Evolutionary conservation across 1,140 invertebrate genomes (phyloP), one percentile per base, ranked within the genome.

Genomic region (Micrasema longulum): DNA sequence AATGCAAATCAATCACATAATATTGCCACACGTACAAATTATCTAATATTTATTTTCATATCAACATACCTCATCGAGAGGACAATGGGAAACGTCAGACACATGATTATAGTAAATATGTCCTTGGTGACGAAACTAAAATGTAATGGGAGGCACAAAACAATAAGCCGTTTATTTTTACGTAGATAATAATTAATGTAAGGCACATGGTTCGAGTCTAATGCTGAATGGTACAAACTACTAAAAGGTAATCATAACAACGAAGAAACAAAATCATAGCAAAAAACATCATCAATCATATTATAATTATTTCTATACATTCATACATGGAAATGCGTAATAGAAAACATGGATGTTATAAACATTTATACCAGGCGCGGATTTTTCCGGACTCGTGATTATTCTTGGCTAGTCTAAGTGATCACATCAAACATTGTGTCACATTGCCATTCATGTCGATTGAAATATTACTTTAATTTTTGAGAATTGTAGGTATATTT

Each of bases 151-250:
- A 31, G 10, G 4, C 11, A 38, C n/a, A 60, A 53, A 35, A 60
- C 55, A 60, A 60, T 60, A 31, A 60, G 55, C 55, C 35, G 16
- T 20, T 60, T 60, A 53, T 35, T 12, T 53, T 4, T 53, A 53
- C 50, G 26, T 38, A 57, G 10, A 11, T 20, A 26, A 31, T 31
- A 60, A 41, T 60, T 41, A 60, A 60, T 60, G 55, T 6, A 14
- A 60, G 26, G 35, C 55, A 60, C 35, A 41, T 20, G 55, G 55
- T 31, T 31, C 31, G 55, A 60, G 14, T 38, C 55, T 36, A 60
- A 60, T 41, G 55, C 9, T 36, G 20, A 36, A 38, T 38, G 20
- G 7, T 31, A 31, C 14, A 31, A 38, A 60, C 35, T 60, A 38
- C 14, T 60, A n/a, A n/a, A n/a, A n/a, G 6, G 35, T 53, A 38